Base-by-base conservation (phyloP, 2,888 invertebrate species). In the Spialia ferax region DNA sequence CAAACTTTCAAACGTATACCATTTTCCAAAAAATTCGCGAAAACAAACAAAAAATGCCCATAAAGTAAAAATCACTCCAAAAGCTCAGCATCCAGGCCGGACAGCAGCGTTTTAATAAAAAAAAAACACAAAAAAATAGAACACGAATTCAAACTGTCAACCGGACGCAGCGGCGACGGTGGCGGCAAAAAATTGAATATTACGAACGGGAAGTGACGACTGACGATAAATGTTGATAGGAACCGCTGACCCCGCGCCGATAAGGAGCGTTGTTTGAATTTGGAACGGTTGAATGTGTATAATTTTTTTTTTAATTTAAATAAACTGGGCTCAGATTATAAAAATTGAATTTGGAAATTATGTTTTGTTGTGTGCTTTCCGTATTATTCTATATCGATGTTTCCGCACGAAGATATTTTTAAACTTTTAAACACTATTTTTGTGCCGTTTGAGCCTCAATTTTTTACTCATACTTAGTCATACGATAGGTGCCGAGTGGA, bases 191-290 rank as follows among this genome's bases (percentile, higher is more conserved):
- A 76, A 79, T 72, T 74, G 71, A 76, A 78, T 80, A 82, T 80
- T 79, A 79, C 73, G 75, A 83, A 85, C 84, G 82, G 88, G 87
- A 87, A 85, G 79, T 78, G 79, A 75, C 74, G 73, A 71, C 80
- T 78, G 79, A 75, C 74, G 73, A 71, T 81, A 85, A 82, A 83
- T 81, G 81, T 77, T 71, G 86, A 87, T 88, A 86, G 86, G 87
- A 89, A 86, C 83, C 83, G 79, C 84, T 86, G 89, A 88, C 89
- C 89, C 84, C 80, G 82, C 75, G 82, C 42, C 42, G 42, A 84
- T 85, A 86, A 82, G 48, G 69, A 45, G 50, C 38, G 29, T 29
- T 50, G 50, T 55, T 66, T 60, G 52, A 66, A 69, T 65, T 63
- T 66, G 42, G 66, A 66, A 60, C 66, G 66, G 59, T 57, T 38